A percentile compares a stretch with the other conserved stretches of the same genome.
Evolutionary conservation across 2,797 vertebrate species (phyloP).

Genomic region (Pangasius macronema): DNA sequence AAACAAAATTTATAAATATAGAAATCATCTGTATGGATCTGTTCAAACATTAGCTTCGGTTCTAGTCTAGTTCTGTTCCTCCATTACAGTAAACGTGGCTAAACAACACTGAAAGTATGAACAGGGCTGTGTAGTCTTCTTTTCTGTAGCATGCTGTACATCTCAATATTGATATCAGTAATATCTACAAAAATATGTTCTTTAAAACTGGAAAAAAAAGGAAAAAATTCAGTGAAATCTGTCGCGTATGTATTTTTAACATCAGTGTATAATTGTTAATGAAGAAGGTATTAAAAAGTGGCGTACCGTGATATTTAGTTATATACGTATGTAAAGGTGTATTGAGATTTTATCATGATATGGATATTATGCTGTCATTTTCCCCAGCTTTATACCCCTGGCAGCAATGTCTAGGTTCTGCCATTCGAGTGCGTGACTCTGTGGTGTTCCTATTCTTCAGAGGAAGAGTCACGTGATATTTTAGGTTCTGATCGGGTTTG

Average conservation of each 20-base stretch:
- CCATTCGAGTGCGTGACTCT: background rate
- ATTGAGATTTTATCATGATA: background rate
- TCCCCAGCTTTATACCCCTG: background rate
- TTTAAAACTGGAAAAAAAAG: background rate
- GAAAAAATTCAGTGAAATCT: background rate
- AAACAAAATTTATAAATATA: background rate
- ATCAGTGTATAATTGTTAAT: background rate
- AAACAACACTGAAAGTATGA: background rate
- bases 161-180: too few species aligned
- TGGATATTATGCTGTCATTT: background rate
- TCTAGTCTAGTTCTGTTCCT: background rate
- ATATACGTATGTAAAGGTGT: background rate
- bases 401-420: background rate
- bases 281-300: background rate
- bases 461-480: background rate
- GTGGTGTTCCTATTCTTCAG: too few species aligned
- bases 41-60: background rate
- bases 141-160: too few species aligned
- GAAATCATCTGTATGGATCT: background rate
- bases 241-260: background rate
- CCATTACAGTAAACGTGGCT: background rate
- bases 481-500: background rate
- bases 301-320: background rate
- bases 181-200: too few species aligned
- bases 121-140: too few species aligned